Percentiles rank a stretch among this genome's conserved stretches.
Evolutionary conservation across 2,888 invertebrate species (phyloP).

Genomic region (Campoplex nolae): DNA sequence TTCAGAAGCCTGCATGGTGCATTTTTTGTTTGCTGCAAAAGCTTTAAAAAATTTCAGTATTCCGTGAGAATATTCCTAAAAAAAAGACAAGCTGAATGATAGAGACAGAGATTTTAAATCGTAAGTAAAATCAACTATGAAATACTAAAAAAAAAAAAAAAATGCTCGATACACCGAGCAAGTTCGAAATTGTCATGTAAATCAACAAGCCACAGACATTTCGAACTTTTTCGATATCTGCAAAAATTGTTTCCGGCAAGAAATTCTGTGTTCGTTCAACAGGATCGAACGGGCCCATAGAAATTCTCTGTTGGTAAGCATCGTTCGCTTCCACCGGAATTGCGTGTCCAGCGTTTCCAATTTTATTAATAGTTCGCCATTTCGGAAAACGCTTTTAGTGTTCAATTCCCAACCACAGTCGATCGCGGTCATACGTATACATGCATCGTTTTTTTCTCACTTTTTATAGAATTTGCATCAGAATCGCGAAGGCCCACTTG

Average conservation of each 20-base stretch:
- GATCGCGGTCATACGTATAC: not conserved
- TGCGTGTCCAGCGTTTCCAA: not conserved
- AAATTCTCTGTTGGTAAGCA: not conserved
- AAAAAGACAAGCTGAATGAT: not conserved
- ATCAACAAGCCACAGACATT: not conserved
- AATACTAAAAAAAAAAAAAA: not conserved
- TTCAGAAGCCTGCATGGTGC: not conserved
- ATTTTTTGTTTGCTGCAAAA: not conserved
- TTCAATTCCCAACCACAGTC: not conserved
- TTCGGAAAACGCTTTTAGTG: not conserved
- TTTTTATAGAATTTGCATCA: not conserved
- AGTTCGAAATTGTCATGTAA: not conserved
- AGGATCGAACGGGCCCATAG: not conserved
- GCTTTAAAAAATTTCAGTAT: not conserved
- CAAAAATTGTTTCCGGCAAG: not conserved
- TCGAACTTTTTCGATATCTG: not conserved
- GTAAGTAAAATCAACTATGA: not conserved
- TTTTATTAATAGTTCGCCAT: conserved; percentile 1
- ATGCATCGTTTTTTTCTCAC: not conserved
- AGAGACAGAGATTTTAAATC: not conserved
- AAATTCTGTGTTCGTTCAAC: not conserved
- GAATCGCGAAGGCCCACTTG: not conserved
- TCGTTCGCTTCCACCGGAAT: not conserved
- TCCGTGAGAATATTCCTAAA: not conserved
- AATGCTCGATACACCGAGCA: not conserved